Evolutionary conservation across 1,140 invertebrate genomes (phyloP), one percentile per base, ranked within the genome.

Genomic region (Rhyacophila brunnea): DNA sequence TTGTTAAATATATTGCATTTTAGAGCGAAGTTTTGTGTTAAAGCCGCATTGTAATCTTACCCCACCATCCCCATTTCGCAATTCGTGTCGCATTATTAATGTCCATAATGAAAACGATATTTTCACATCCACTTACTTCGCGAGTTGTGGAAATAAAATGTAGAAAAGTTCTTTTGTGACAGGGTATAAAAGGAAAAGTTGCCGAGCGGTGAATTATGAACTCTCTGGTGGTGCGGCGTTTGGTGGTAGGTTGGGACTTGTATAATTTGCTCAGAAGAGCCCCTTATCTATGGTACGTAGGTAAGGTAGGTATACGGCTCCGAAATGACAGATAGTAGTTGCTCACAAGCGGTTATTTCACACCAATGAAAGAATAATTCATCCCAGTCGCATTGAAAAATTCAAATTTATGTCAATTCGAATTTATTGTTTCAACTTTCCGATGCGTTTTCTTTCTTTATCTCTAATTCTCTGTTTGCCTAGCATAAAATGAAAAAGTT

Each of bases 101-200:
- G 38, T 53, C 32, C 46, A 45, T 45, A 45, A 54, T 54, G 43
- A 54, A 54, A 54, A 54, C 42, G 52, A 54, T 54, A 45, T 54
- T 52, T 54, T 28, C 52, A 45, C 32, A 42, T 51, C 48, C 32
- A 52, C 50, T 52, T 43, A 23, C 42, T 4, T 13, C 38, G 2
- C 4, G 15, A 40, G 38, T 40, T 13, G 51, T 54, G 52, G 44
- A 54, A 52, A 54, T 40, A 40, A 40, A 40, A 40, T 40, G 11
- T 40, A n/a, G 3, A n/a, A 40, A 40, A 40, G 15, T n/a, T 40
- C 15, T 13, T 40, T 40, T 40, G 38, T 40, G 38, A 40, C 38
- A 40, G 38, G 38, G 11, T 40, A 54, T 54, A 54, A 54, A 54
- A 28, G 23, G 23, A 32, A 35, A 34, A 54, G 19, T 32, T 54